Base-by-base conservation (phyloP, 2,888 invertebrate genomes). In the Limnephilus lunatus region DNA sequence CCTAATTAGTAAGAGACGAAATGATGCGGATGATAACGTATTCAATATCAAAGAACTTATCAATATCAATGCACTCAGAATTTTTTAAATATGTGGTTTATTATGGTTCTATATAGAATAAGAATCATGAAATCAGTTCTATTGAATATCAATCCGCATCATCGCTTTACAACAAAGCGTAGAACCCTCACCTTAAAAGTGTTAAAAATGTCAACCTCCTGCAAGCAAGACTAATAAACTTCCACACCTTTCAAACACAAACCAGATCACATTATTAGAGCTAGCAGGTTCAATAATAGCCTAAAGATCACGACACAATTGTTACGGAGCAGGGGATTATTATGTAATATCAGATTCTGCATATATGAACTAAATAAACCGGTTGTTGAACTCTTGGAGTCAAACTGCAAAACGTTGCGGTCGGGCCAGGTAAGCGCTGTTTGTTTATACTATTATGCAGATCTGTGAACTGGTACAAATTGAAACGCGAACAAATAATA, bases 261-360 rank as follows among this genome's bases (percentile, higher is more conserved):
- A 68, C 68, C 25, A 68, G 68, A 68, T 68, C 68, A 68, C 25
- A 68, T 68, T 68, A 68, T 68, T 68, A 7, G 7, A 68, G 68
- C 68, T n/a, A 44, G 44, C 88, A 89, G 81, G 88, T 89, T 80
- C 35, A 89, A 89, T 32, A 89, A 68, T 80, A 3, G 14, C 31
- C 80, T 35, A 89, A 68, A 89, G 88, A 89, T 89, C 88, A 89
- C 80, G 88, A 89, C 80, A 39, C 81, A 32, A 80, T 89, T 89
- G 88, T 89, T 80, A 31, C 80, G 25, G 88, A 81, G 31, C 88
- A 80, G 48, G 48, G 4, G 44, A 35, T n/a, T 87, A 7, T 87
- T 48, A 53, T 30, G 87, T 32, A 87, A 87, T 87, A 87, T 53
- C 39, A 39, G 35, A 83, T 35, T 25, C 68, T 86, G 48, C 85